Conservation (phyloP, 92 coral and sea anemone genomes). For the Palythoa caribaeorum region DNA sequence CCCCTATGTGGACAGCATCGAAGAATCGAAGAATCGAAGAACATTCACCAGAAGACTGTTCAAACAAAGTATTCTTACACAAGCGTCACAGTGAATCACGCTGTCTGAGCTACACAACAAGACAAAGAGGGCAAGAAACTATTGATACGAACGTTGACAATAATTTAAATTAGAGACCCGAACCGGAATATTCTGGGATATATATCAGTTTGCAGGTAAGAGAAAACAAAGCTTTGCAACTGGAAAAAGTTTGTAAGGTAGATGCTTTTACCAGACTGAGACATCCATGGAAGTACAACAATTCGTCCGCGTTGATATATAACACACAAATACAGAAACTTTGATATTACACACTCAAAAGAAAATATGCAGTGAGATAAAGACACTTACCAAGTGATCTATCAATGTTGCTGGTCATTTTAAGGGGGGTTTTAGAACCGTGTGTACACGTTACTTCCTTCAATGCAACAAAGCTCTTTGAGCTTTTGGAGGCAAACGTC, state of each 20-base stretch:
- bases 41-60: background rate
- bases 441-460: too few species aligned
- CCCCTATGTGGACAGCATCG: too few species aligned
- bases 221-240: background rate
- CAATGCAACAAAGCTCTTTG: background rate
- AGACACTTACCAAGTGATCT: conserved; percentile 35
- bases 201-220: too few species aligned
- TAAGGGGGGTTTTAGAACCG: background rate
- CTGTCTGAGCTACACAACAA: background rate
- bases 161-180: background rate
- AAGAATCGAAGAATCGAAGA: too few species aligned
- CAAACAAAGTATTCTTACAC: background rate
- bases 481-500: background rate
- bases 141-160: background rate
- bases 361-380: background rate
- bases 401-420: conserved; percentile 46
- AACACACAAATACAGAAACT: background rate
- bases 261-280: too few species aligned
- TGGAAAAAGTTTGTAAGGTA: background rate
- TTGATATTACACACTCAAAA: background rate
- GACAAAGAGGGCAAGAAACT: background rate
- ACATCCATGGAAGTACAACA: background rate
- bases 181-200: too few species aligned
- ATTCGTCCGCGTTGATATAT: background rate
- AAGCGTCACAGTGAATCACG: background rate